phyloP scores from a whole-genome alignment of 2,888 invertebrate genomes.

The Taphrorychus bicolor region DNA sequence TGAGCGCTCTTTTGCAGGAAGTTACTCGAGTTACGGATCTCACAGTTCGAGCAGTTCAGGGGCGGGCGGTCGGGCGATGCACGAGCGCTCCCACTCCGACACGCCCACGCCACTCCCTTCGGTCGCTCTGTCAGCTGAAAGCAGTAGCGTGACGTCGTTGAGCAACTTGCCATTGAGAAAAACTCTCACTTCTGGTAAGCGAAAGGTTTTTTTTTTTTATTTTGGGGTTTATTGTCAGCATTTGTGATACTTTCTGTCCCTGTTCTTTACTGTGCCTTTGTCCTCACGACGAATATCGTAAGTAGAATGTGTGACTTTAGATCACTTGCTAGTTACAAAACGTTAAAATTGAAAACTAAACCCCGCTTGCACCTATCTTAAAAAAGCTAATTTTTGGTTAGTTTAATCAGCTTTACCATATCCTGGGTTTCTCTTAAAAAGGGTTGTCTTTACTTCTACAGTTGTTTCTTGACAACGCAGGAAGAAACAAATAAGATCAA shows the following conservation, averaged over 20 bases:
- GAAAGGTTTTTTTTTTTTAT: neutral
- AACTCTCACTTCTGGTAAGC: constrained; percentile 75
- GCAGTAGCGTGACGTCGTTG: constrained; percentile 93
- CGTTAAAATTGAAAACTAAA: too few relatives aligned
- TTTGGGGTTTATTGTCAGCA: neutral
- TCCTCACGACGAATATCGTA: neutral
- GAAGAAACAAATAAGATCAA: too few relatives aligned
- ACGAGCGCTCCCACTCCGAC: constrained; percentile 90
- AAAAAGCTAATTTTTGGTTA: too few relatives aligned
- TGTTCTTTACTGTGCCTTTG: neutral
- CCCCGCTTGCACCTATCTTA: too few relatives aligned
- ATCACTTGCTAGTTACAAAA: too few relatives aligned
- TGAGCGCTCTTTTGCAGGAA: constrained; percentile 50
- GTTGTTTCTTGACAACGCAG: too few relatives aligned
- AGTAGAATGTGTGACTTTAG: neutral
- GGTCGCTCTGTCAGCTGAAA: constrained; percentile 91
- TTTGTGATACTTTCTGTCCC: neutral
- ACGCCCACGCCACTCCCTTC: constrained; percentile 84
- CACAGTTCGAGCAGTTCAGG: constrained; percentile 61
- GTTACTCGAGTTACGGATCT: constrained; percentile 66
- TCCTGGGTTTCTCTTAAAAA: too few relatives aligned
- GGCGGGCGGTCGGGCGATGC: constrained; percentile 69
- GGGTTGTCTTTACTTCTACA: too few relatives aligned
- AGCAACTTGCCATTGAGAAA: constrained; percentile 89
- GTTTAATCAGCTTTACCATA: too few relatives aligned